phyloP scores from a whole-genome alignment of 1,140 invertebrate species.

The Plutomurus gul region DNA sequence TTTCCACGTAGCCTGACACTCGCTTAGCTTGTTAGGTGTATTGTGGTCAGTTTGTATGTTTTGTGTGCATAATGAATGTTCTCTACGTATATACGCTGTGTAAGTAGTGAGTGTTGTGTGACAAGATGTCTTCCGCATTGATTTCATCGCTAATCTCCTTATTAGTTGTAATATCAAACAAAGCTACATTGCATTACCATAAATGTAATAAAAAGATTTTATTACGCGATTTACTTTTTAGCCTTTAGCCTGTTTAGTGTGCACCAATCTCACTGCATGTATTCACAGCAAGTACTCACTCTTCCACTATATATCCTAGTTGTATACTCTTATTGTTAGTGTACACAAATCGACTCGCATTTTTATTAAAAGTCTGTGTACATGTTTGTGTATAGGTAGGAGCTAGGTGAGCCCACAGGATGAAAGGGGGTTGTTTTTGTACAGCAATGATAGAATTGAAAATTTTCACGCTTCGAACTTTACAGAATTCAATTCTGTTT shows the following conservation, averaged over 20 bases:
- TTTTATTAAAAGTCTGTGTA: neutral
- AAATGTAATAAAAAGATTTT: neutral
- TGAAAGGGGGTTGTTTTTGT: neutral
- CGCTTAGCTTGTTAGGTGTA: neutral
- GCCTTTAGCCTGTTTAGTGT: conserved; percentile 8
- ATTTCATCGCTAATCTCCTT: conserved; percentile 25
- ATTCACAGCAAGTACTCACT: neutral
- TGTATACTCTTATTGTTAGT: neutral
- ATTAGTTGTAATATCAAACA: conserved; percentile 10
- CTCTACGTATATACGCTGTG: neutral
- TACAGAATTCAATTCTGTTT: neutral
- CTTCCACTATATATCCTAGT: neutral
- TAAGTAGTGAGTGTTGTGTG: neutral
- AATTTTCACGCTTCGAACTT: too few relatives aligned
- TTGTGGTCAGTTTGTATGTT: neutral
- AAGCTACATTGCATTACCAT: neutral
- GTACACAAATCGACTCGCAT: neutral
- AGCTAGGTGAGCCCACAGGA: neutral
- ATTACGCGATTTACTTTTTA: neutral
- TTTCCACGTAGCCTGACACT: neutral
- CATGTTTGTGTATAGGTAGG: neutral
- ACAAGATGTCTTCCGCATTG: conserved; percentile 20
- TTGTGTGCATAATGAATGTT: too few relatives aligned
- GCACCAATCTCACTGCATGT: neutral
- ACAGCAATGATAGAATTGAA: neutral